Percentiles rank a stretch among this genome's conserved stretches.
Conservation (phyloP, 2,888 invertebrate species). For the Pristionchus fissidentatus region DNA sequence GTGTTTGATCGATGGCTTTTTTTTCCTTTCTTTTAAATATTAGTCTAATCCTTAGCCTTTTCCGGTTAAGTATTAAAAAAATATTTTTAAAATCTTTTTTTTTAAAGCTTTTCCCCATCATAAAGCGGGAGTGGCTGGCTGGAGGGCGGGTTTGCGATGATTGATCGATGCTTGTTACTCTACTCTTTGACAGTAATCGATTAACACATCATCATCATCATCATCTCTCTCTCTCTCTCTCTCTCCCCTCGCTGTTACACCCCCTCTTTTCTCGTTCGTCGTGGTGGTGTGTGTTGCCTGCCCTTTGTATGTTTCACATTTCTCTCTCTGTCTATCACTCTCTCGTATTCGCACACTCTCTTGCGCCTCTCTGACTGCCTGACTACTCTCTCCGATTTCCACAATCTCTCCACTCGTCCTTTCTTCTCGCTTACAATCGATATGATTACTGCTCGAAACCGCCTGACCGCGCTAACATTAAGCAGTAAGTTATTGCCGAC, state of each 20-base stretch:
- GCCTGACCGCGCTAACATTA: constrained; percentile 5
- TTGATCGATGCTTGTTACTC: no score
- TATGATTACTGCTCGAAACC: constrained; percentile 1
- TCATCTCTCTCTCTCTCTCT: constrained; percentile 18
- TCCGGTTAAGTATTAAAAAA: background rate
- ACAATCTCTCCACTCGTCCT: background rate
- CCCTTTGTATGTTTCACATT: constrained; percentile 19
- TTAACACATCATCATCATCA: background rate
- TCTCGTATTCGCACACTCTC: constrained; percentile 7
- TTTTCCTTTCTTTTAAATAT: no score
- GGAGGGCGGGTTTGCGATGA: background rate
- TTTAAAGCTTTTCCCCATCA: background rate
- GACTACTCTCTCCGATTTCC: background rate
- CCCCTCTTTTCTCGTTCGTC: background rate
- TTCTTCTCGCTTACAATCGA: background rate
- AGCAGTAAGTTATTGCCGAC: background rate
- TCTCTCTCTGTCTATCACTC: background rate
- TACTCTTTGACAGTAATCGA: no score
- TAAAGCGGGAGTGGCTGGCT: background rate
- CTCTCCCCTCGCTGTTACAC: background rate
- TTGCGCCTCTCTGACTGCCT: constrained; percentile 21
- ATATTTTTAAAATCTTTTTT: background rate
- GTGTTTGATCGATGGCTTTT: no score
- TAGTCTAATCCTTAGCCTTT: no score
- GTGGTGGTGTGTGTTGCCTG: background rate